These are phyloP conservation scores for Otolemur crassicaudatus DNA, from an alignment of 2,797 vertebrate species.

Conservation along the genomic window DNA sequence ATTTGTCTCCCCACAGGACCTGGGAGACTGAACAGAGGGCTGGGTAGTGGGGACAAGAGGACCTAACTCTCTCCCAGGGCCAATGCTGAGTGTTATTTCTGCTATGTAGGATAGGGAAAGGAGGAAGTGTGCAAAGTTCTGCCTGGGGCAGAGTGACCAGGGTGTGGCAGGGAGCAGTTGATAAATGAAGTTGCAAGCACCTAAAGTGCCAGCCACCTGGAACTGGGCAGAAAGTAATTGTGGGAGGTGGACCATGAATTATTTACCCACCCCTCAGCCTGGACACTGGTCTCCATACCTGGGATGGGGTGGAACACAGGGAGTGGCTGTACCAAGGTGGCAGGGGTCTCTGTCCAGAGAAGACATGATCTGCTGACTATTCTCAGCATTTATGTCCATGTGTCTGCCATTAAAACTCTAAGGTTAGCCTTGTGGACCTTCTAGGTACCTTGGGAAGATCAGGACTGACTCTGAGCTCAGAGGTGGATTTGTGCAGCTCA, in stretches of 20 bases:
- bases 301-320: not conserved
- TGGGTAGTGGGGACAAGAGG: no score
- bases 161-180: not conserved
- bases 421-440: not conserved
- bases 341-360: not conserved
- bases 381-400: not conserved
- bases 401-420: not conserved
- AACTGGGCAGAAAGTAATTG: not conserved
- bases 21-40: not conserved
- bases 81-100: not conserved
- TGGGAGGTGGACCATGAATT: not conserved
- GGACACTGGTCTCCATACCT: not conserved
- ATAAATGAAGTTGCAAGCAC: not conserved
- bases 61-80: not conserved
- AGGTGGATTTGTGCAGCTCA: not conserved
- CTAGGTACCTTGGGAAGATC: not conserved
- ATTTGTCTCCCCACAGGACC: not conserved
- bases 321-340: not conserved
- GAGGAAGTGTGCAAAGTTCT: not conserved
- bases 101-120: not conserved
- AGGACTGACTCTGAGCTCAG: not conserved
- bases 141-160: not conserved
- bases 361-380: not conserved
- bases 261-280: not conserved
- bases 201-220: not conserved